A percentile compares a stretch with the other conserved stretches of the same genome.
Evolutionary conservation across 2,113 vertebrate species (phyloP).

Genomic region (Rhipidura dahli): DNA sequence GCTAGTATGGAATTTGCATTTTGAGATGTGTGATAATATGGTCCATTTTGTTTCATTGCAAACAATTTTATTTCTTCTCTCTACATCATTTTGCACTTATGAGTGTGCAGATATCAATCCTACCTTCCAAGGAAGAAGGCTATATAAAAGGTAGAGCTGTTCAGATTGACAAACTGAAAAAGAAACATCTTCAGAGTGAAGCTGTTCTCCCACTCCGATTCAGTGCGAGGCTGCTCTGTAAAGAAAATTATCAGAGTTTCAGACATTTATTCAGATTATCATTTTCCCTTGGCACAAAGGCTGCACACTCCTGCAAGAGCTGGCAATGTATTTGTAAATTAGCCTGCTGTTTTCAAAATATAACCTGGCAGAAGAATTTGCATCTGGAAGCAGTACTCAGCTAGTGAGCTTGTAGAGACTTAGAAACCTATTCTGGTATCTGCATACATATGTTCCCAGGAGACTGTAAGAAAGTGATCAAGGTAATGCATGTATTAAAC

Average conservation of each 20-base stretch:
- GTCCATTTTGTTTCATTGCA: background rate
- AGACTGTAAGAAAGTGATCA: background rate
- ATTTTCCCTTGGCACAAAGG: background rate
- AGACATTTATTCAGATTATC: background rate
- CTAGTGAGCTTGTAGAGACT: background rate
- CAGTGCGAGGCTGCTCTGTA: slow-evolving; percentile 95
- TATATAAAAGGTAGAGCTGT: slow-evolving; percentile 98
- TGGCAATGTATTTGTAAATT: background rate
- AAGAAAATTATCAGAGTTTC: slow-evolving; percentile 46
- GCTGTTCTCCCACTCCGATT: slow-evolving; percentile 98
- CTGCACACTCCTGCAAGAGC: background rate
- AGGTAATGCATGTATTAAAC: background rate
- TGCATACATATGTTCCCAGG: background rate
- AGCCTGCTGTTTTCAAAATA: background rate
- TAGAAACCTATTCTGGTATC: background rate
- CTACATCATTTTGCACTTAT: background rate
- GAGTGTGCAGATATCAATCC: background rate
- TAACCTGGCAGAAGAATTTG: background rate
- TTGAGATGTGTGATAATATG: background rate
- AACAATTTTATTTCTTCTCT: background rate
- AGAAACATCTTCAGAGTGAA: slow-evolving; percentile 99
- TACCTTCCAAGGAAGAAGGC: slow-evolving; percentile 97
- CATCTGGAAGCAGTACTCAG: background rate
- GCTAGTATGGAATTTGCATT: background rate
- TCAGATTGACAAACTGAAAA: slow-evolving; percentile 98